Percentiles rank a stretch among this genome's conserved stretches.
phyloP scores from a whole-genome alignment of 2,888 invertebrate genomes.

The Drosophila trichaetosa region DNA sequence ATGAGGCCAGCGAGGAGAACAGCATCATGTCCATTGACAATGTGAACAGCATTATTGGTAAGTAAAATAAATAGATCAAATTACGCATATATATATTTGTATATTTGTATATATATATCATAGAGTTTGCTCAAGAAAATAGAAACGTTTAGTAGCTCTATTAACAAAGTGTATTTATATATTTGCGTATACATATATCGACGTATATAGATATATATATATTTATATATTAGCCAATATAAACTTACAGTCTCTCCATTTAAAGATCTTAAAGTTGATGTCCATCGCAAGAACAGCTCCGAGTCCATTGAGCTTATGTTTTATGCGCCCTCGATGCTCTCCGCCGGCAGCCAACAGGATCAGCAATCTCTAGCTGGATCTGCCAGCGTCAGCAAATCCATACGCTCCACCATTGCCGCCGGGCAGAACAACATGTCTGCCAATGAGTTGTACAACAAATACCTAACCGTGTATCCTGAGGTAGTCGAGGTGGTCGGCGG shows the following conservation, averaged over 20 bases:
- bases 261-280: slow-evolving; percentile 95
- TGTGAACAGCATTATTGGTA: slow-evolving; percentile 89
- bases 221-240: background rate
- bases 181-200: background rate
- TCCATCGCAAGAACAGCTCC: slow-evolving; percentile 95
- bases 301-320: slow-evolving; percentile 92
- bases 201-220: background rate
- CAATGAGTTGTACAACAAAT: slow-evolving; percentile 76
- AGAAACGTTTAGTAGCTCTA: too few relatives aligned
- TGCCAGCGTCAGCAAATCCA: slow-evolving; percentile 77
- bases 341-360: slow-evolving; percentile 80
- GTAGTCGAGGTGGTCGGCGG: slow-evolving; percentile 52
- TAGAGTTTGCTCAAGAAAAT: background rate
- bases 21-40: slow-evolving; percentile 86
- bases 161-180: background rate
- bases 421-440: slow-evolving; percentile 36
- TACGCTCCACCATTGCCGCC: slow-evolving; percentile 59
- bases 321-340: slow-evolving; percentile 84
- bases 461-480: slow-evolving; percentile 82
- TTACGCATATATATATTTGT: background rate
- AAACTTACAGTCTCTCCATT: background rate
- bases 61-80: slow-evolving; percentile 7
- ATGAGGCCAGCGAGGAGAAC: slow-evolving; percentile 84
- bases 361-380: slow-evolving; percentile 80
- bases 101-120: background rate